Percentiles rank a stretch among this genome's conserved stretches.
These are phyloP conservation scores for Arremon aurantiirostris DNA, from an alignment of 2,797 vertebrate genomes.

Conservation along the genomic window DNA sequence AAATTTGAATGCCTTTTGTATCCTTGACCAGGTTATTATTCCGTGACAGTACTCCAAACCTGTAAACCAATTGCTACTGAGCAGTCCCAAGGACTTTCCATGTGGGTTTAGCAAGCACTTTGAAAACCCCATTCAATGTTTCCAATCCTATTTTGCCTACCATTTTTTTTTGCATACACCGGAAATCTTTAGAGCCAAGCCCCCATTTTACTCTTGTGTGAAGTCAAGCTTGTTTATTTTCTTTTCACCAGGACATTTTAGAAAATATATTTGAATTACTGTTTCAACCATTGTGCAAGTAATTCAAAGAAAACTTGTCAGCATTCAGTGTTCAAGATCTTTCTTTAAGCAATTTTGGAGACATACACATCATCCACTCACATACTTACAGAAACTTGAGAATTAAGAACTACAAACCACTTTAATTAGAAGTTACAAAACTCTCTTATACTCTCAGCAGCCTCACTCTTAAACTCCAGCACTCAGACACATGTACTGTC, in stretches of 20 bases:
- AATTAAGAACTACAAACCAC: not conserved
- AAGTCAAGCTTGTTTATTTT: not conserved
- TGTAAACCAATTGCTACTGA: not conserved
- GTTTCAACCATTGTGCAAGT: not conserved
- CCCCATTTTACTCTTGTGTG: fast-evolving
- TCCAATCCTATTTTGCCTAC: not conserved
- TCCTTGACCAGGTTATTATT: not conserved
- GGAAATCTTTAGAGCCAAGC: not conserved
- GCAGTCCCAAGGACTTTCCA: not conserved
- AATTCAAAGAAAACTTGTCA: not conserved
- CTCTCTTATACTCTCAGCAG: not conserved
- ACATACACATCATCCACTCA: not conserved
- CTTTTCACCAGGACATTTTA: not conserved
- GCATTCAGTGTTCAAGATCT: not conserved
- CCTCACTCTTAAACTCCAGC: not conserved
- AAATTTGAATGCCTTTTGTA: not conserved
- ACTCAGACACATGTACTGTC: not conserved
- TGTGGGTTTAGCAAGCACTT: not conserved
- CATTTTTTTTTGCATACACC: not conserved
- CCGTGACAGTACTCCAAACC: not conserved
- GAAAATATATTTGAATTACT: not conserved
- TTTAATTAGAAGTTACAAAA: not conserved
- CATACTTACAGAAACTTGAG: not conserved
- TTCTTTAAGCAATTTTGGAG: not conserved
- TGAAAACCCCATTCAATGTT: not conserved